Conservation (phyloP, 2,888 invertebrate species). For the Timema cristinae region DNA sequence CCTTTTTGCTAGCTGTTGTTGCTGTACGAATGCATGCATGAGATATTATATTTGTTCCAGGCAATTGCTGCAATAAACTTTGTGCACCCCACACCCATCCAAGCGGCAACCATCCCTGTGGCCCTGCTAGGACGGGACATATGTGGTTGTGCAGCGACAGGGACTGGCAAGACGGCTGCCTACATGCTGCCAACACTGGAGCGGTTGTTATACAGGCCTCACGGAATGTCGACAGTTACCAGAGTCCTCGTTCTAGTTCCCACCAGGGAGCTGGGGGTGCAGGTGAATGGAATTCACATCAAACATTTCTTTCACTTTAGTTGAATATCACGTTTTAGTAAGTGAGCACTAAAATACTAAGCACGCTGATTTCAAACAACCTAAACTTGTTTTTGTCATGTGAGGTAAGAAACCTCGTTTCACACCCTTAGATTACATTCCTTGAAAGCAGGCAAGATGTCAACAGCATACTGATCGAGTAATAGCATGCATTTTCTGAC, state of each 20-base stretch:
- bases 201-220: constrained; percentile 81
- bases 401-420: too few species aligned
- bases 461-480: too few species aligned
- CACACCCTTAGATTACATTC: too few species aligned
- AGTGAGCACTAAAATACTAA: too few species aligned
- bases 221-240: constrained; percentile 50
- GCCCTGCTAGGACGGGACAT: constrained; percentile 90
- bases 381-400: too few species aligned
- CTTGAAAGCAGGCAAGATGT: too few species aligned
- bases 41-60: constrained; percentile 41
- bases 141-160: constrained; percentile 98
- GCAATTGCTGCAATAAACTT: constrained; percentile 85
- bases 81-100: constrained; percentile 94
- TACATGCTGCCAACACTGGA: constrained; percentile 98
- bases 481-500: too few species aligned
- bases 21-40: too few species aligned
- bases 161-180: constrained; percentile 97
- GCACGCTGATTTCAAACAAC: too few species aligned
- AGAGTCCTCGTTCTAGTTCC: constrained; percentile 92
- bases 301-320: neutral
- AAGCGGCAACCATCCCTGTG: constrained; percentile 90
- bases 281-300: constrained; percentile 45
- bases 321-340: neutral
- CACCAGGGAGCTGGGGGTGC: constrained; percentile 95
- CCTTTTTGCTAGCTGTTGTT: too few species aligned